These are phyloP conservation scores for Xestia xanthographa DNA, from an alignment of 2,888 invertebrate genomes.

Conservation along the genomic window DNA sequence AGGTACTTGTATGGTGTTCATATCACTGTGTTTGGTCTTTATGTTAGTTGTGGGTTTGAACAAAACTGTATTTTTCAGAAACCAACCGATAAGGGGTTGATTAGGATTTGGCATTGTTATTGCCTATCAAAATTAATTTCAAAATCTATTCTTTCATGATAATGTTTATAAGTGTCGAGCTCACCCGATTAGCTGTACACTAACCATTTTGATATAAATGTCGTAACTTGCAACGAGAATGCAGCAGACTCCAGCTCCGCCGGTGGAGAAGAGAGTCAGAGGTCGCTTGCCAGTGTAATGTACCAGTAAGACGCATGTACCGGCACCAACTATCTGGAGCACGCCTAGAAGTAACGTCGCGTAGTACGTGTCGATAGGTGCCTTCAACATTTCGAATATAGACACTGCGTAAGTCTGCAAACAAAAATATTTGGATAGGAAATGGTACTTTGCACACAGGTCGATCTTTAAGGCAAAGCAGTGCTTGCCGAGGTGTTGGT, in stretches of 20 bases:
- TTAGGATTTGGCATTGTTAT: not conserved
- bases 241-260: slow-evolving; percentile 92
- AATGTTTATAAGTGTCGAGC: not conserved
- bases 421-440: not conserved
- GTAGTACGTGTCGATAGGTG: slow-evolving; percentile 94
- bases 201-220: slow-evolving; percentile 76
- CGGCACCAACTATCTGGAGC: slow-evolving; percentile 92
- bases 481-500: not conserved
- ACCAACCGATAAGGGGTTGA: not conserved
- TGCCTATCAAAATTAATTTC: not conserved
- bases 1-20: no score
- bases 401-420: slow-evolving; percentile 93
- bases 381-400: slow-evolving; percentile 93
- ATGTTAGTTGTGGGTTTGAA: not conserved
- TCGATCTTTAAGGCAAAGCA: not conserved
- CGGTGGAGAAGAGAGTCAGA: slow-evolving; percentile 92
- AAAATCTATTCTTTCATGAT: not conserved
- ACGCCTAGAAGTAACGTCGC: slow-evolving; percentile 94
- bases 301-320: slow-evolving; percentile 92
- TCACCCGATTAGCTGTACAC: slow-evolving; percentile 7
- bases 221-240: slow-evolving; percentile 91
- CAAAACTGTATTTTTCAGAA: not conserved
- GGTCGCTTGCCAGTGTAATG: slow-evolving; percentile 94
- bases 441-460: not conserved
- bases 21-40: no score